These are phyloP conservation scores for Drosophila subsilvestris DNA, from an alignment of 2,888 invertebrate genomes.

Conservation along the genomic window DNA sequence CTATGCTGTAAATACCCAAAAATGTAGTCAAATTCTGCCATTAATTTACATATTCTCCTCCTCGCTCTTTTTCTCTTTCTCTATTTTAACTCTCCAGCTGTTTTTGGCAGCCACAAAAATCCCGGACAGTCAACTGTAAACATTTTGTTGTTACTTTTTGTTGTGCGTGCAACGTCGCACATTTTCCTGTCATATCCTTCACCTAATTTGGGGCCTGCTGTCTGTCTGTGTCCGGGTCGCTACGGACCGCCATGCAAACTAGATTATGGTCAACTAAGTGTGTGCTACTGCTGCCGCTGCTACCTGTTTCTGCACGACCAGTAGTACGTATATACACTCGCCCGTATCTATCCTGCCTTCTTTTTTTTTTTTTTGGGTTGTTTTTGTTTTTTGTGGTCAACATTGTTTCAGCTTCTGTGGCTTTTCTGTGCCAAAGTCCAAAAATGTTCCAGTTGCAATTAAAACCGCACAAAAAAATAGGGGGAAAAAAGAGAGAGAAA, in stretches of 20 bases:
- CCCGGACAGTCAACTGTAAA: slow-evolving; percentile 21
- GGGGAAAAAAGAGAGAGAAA: not conserved
- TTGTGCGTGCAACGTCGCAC: slow-evolving; percentile 14
- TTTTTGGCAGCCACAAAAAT: slow-evolving; percentile 18
- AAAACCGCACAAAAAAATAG: slow-evolving; percentile 39
- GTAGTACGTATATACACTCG: not conserved
- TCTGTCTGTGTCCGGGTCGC: not conserved
- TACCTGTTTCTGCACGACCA: slow-evolving; percentile 6
- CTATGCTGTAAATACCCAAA: no score
- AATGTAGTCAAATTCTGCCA: not conserved
- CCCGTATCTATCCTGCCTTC: not conserved
- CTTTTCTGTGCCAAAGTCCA: slow-evolving; percentile 19
- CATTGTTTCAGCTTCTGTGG: slow-evolving; percentile 37
- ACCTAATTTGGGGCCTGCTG: slow-evolving; percentile 61
- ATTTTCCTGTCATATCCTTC: slow-evolving; percentile 61
- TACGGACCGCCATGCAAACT: slow-evolving; percentile 40
- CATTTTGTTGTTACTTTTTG: slow-evolving; percentile 20
- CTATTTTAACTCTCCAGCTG: not conserved
- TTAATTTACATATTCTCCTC: slow-evolving; percentile 39
- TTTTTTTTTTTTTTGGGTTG: not conserved
- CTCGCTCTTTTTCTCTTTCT: not conserved
- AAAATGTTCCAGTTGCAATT: slow-evolving; percentile 44
- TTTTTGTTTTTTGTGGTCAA: slow-evolving; percentile 36
- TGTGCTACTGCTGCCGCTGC: slow-evolving; percentile 4
- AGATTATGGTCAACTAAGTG: slow-evolving; percentile 68